phyloP scores from a whole-genome alignment of 53 echinoderm and acorn worm species.

The Echinometra lucunter region DNA sequence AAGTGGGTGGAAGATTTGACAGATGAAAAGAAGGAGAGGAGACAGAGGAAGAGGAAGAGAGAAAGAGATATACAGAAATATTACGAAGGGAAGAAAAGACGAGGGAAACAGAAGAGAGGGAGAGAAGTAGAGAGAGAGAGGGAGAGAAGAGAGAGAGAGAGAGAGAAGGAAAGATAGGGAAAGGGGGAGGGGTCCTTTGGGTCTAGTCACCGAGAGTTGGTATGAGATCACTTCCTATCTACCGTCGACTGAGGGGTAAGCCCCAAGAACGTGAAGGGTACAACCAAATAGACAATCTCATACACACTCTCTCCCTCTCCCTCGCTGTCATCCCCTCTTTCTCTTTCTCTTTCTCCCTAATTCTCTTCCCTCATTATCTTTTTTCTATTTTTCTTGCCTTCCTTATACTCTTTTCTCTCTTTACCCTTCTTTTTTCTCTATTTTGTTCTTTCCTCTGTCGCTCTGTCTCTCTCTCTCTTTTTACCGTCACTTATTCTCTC shows the following conservation, averaged over 20 bases:
- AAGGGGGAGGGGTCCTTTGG: background rate
- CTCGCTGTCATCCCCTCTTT: background rate
- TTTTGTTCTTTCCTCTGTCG: background rate
- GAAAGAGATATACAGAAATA: background rate
- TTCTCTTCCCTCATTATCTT: background rate
- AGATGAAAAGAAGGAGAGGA: background rate
- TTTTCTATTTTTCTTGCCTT: background rate
- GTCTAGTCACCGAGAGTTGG: slow-evolving; percentile 56
- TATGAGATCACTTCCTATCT: slow-evolving; percentile 59
- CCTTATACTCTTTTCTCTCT: background rate
- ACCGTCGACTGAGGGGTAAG: slow-evolving; percentile 55
- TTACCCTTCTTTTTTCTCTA: background rate
- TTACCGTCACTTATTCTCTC: background rate
- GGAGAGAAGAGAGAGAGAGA: slow-evolving; percentile 23
- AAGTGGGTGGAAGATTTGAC: background rate
- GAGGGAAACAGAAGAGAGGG: background rate
- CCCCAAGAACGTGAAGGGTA: background rate
- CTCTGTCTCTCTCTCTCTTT: background rate
- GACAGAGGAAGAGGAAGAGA: background rate
- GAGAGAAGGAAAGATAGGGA: background rate
- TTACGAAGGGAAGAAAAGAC: background rate
- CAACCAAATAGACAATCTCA: background rate
- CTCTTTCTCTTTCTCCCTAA: background rate
- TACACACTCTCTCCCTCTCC: background rate
- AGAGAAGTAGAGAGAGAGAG: background rate